A percentile compares a stretch with the other conserved stretches of the same genome.
These are phyloP conservation scores for Austrofundulus limnaeus DNA, from an alignment of 2,113 vertebrate species.

Conservation along the genomic window DNA sequence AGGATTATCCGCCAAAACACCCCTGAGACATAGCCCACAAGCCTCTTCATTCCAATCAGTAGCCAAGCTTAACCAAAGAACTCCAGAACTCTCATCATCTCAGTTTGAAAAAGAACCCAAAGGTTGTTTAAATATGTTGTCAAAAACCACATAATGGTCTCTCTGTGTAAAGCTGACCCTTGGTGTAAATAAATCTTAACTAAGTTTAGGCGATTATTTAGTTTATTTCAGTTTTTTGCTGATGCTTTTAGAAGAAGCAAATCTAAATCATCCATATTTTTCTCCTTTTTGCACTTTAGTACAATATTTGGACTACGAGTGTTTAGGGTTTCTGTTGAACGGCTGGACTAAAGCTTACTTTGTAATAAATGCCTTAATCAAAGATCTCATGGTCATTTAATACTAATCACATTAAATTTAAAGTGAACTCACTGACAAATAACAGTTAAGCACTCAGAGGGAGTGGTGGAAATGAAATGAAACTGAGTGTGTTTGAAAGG, in stretches of 20 bases:
- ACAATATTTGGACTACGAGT: not conserved
- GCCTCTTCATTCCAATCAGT: slow-evolving; percentile 11
- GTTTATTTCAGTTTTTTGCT: not conserved
- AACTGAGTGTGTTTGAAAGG: no score
- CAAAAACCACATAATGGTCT: slow-evolving; percentile 26
- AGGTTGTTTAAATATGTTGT: slow-evolving; percentile 30
- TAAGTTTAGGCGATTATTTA: slow-evolving; percentile 5
- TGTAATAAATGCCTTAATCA: no score
- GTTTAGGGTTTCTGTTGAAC: not conserved
- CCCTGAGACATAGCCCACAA: slow-evolving; percentile 26
- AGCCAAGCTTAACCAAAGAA: slow-evolving; percentile 38
- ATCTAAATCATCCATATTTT: slow-evolving; percentile 4
- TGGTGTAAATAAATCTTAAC: slow-evolving; percentile 5
- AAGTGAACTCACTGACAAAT: no score
- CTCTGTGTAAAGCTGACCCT: not conserved
- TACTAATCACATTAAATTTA: no score
- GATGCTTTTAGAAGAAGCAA: not conserved
- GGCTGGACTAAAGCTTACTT: no score
- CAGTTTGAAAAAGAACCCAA: slow-evolving; percentile 17
- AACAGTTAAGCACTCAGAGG: no score
- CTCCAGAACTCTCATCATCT: slow-evolving; percentile 39
- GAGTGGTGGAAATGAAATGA: no score
- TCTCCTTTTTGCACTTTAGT: not conserved
- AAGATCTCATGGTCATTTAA: no score
- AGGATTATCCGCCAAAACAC: slow-evolving; percentile 57